Conservation (phyloP, 1,140 invertebrate genomes). For the Achroia grisella region DNA sequence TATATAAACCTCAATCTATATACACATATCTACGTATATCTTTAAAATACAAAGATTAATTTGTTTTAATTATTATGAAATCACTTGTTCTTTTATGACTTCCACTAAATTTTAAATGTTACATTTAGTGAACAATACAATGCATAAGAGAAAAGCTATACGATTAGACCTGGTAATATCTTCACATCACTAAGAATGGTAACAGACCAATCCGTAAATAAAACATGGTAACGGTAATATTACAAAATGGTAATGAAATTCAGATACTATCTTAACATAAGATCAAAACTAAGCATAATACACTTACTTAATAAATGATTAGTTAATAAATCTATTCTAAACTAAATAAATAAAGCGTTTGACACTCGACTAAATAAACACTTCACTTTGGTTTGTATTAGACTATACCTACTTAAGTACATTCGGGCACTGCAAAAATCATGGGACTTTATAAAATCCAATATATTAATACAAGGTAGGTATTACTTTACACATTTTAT, state of each 20-base stretch:
- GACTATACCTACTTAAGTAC: constrained; percentile 26
- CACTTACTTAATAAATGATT: neutral
- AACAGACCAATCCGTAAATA: constrained; percentile 7
- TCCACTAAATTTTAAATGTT: too few relatives aligned
- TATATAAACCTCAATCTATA: too few relatives aligned
- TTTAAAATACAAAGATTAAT: too few relatives aligned
- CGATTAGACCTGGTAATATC: too few relatives aligned
- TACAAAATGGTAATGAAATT: constrained; percentile 4
- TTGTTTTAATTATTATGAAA: too few relatives aligned
- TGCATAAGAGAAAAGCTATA: too few relatives aligned
- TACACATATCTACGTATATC: too few relatives aligned
- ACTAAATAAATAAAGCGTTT: constrained; percentile 66
- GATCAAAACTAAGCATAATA: neutral
- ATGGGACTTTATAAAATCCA: constrained; percentile 1
- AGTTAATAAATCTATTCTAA: constrained; percentile 18
- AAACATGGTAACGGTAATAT: constrained; percentile 8
- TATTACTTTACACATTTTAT: constrained; percentile 7
- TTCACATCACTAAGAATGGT: constrained; percentile 3
- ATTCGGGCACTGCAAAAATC: constrained; percentile 3
- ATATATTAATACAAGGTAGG: neutral
- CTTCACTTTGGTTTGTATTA: constrained; percentile 65
- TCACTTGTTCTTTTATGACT: too few relatives aligned
- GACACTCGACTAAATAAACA: constrained; percentile 63
- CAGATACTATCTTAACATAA: neutral
- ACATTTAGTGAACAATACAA: too few relatives aligned